These are phyloP conservation scores for Amphimallon solstitiale DNA, from an alignment of 2,888 invertebrate species.

Conservation along the genomic window DNA sequence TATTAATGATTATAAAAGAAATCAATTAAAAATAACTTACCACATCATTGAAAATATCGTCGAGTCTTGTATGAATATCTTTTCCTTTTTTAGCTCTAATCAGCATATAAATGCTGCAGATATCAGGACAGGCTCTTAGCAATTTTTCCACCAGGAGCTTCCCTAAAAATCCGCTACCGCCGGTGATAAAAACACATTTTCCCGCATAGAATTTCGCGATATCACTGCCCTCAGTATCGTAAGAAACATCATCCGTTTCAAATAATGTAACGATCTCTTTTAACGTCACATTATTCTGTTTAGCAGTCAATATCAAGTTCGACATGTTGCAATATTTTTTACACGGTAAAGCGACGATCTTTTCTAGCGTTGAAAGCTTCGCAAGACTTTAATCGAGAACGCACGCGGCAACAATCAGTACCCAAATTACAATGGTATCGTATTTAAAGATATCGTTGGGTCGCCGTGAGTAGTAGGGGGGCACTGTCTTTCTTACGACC, in stretches of 20 bases:
- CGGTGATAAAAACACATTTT: conserved; percentile 44
- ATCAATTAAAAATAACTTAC: conserved; percentile 44
- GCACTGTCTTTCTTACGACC: no score
- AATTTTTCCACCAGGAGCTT: conserved; percentile 54
- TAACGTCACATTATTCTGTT: no score
- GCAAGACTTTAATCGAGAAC: no score
- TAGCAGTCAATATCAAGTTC: no score
- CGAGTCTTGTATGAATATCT: conserved; percentile 46
- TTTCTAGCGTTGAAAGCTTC: no score
- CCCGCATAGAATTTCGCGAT: conserved; percentile 40
- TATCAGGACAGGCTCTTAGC: conserved; percentile 49
- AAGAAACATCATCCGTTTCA: conserved; percentile 10
- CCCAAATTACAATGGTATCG: no score
- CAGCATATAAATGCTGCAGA: conserved; percentile 53
- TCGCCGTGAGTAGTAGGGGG: no score
- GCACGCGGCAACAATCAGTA: no score
- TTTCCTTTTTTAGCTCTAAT: conserved; percentile 54
- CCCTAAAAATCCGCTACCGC: conserved; percentile 68
- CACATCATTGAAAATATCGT: conserved; percentile 47
- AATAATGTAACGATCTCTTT: neutral
- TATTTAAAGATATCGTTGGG: no score
- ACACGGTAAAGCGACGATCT: no score
- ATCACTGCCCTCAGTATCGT: conserved; percentile 28
- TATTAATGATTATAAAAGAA: no score
- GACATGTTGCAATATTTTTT: no score